Evolutionary conservation across 1,140 invertebrate genomes (phyloP), one percentile per base, ranked within the genome.

Genomic region (Aphidius gifuensis): DNA sequence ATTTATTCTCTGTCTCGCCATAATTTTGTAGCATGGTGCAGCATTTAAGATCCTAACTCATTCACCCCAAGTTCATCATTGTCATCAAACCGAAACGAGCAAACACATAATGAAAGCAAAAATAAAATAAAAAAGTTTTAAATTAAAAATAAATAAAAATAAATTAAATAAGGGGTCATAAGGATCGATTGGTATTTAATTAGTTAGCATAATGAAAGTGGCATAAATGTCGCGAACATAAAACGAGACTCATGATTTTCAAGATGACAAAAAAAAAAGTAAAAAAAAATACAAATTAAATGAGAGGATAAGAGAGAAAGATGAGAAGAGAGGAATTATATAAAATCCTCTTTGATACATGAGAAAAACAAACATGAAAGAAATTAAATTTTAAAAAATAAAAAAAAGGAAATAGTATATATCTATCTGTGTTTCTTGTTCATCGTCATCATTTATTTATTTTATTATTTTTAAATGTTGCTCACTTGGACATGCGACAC

Each of bases 151-250:
- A n/a, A 9, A 11, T 21, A 7, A 54, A 16, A 40, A 40, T 39
- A 63, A 58, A 42, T 51, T 49, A 51, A 21, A 32, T 48, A 60
- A 53, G 53, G 59, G 59, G 49, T 60, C 59, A 49, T 54, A 53
- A 67, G 66, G 57, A 61, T 69, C 68, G 67, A 75, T 75, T 71
- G 73, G 68, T 68, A 68, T 73, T 75, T 74, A 75, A 75, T 75
- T 75, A 74, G 71, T 75, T 71, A 62, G 68, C 68, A 70, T 73
- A 73, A 73, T 73, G 71, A 68, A 72, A 69, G 64, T 62, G 62
- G 54, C 44, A 62, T 63, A 49, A 53, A 16, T 49, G 38, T 55
- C n/a, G 53, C 11, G n/a, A 43, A 55, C 43, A 40, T 55, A 55
- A 53, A 54, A 58, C 58, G 16, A 49, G 48, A 43, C 42, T 50